These are phyloP conservation scores for Hydrocynus forskahlii DNA, from an alignment of 2,797 vertebrate species.

Conservation along the genomic window DNA sequence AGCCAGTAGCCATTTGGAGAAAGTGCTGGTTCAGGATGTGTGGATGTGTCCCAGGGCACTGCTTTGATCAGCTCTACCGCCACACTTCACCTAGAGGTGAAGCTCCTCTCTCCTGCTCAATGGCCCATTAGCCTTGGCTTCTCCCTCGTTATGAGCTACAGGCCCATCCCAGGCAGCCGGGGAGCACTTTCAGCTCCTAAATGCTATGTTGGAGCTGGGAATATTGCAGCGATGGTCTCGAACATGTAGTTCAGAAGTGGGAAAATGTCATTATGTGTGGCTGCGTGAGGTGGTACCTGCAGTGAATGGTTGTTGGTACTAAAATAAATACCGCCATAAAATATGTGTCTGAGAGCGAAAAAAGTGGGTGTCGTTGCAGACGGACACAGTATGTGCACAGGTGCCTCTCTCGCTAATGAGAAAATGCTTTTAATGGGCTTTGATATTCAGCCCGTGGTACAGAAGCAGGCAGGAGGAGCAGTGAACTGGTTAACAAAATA, in stretches of 20 bases:
- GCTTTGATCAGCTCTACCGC: slow-evolving; percentile 83
- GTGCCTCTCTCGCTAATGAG: neutral
- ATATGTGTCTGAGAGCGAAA: neutral
- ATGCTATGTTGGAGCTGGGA: slow-evolving; percentile 36
- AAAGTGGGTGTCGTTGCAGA: slow-evolving; percentile 5
- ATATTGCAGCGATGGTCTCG: slow-evolving; percentile 27
- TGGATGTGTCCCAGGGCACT: slow-evolving; percentile 77
- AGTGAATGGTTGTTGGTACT: slow-evolving; percentile 42
- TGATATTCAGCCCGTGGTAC: neutral
- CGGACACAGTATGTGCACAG: neutral
- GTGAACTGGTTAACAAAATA: slow-evolving; percentile 68
- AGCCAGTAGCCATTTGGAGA: slow-evolving; percentile 71
- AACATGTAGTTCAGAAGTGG: neutral
- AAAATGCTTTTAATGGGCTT: neutral
- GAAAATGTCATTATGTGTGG: neutral
- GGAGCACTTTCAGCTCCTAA: slow-evolving; percentile 39
- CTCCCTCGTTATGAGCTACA: slow-evolving; percentile 67
- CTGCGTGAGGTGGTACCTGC: neutral
- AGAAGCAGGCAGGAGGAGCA: slow-evolving; percentile 13
- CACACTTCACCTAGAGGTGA: slow-evolving; percentile 81
- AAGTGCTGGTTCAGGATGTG: slow-evolving; percentile 79
- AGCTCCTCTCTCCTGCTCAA: slow-evolving; percentile 67
- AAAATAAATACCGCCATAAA: slow-evolving; percentile 13
- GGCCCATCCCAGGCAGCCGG: slow-evolving; percentile 35
- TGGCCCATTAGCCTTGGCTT: slow-evolving; percentile 79